phyloP scores from a whole-genome alignment of 2,797 vertebrate genomes.

The Crenichthys baileyi region DNA sequence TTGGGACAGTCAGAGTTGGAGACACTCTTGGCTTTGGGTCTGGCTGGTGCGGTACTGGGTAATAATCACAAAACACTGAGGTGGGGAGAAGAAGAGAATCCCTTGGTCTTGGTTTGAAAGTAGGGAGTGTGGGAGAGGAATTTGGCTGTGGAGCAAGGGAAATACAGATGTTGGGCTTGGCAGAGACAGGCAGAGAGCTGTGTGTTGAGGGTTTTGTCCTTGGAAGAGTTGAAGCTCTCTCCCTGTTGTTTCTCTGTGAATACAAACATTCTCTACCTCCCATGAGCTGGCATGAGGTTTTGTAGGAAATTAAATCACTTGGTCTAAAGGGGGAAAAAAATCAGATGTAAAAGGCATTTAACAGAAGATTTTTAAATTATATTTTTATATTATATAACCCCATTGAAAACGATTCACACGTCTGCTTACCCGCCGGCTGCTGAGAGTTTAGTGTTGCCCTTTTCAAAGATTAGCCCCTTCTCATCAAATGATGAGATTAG shows the following conservation, averaged over 20 bases:
- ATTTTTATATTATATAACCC: too few species aligned
- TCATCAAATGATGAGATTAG: slow-evolving; percentile 77
- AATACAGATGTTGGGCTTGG: slow-evolving; percentile 49
- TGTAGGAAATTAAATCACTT: slow-evolving; percentile 48
- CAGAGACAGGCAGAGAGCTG: slow-evolving; percentile 34
- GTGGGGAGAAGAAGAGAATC: slow-evolving; percentile 30
- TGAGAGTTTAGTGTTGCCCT: slow-evolving; percentile 22
- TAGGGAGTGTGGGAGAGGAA: slow-evolving; percentile 42
- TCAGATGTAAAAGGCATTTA: not conserved
- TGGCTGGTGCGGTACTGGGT: slow-evolving; percentile 30
- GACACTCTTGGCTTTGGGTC: slow-evolving; percentile 46
- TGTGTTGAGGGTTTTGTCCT: slow-evolving; percentile 52
- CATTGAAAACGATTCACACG: not conserved
- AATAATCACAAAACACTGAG: slow-evolving; percentile 39
- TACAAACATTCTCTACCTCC: slow-evolving; percentile 39
- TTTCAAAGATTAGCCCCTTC: slow-evolving; percentile 56
- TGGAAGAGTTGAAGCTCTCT: slow-evolving; percentile 63
- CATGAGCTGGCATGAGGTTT: slow-evolving; percentile 17
- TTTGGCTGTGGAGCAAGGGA: slow-evolving; percentile 46
- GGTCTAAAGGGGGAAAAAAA: slow-evolving; percentile 37
- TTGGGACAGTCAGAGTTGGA: slow-evolving; percentile 62
- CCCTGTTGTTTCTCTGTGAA: slow-evolving; percentile 34
- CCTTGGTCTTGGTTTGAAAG: slow-evolving; percentile 54
- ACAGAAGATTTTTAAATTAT: not conserved
- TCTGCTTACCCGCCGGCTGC: slow-evolving; percentile 63